Base-by-base conservation (phyloP, 2,888 invertebrate species). In the Galeopsomyia nigrocyanea region DNA sequence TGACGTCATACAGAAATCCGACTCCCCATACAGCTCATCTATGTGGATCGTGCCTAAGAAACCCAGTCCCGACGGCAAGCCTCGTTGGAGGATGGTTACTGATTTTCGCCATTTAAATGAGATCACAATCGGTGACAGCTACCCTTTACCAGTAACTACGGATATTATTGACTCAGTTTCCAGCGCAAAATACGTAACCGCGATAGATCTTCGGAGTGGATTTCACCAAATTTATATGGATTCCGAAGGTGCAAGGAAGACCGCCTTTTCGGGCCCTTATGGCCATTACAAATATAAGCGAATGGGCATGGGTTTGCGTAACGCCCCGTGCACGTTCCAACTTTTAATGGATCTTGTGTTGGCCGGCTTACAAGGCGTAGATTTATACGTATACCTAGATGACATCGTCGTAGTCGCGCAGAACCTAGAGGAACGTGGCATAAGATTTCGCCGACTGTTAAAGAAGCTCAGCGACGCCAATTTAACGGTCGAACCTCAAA, bases 401-500 rank as follows among this genome's bases (percentile, higher is more conserved):
- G 56, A 56, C 16, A 56, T 56, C 10, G 26, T 56, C 16, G 14
- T 56, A 1, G 3, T 9, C n/a, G 46, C 46, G 1, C 1, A 2
- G 10, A 31, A 2, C n/a, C n/a, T 61, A 5, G n/a, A 61, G 14
- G 14, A 39, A 16, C 61, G 46, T n/a, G 49, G 49, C 6, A 61
- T 2, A n/a, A 46, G n/a, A 39, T 61, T 61, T n/a, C 9, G 21
- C 3, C 46, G 61, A 19, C 3, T 61, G 10, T 1, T n/a, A 2
- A 3, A 22, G n/a, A n/a, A 13, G 3, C 22, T 58, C 10, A 2
- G 10, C 3, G 58, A 22, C 2, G 61, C 61, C 7, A 49, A 49
- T 19, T 16, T 61, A 1, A 39, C 46, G 72, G 50, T 83, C 14
- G 76, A 82, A 62, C 77, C 79, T 5, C 75, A 77, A 21, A 81